Percentiles rank a stretch among this genome's conserved stretches.
These are phyloP conservation scores for Cephalotes varians DNA, from an alignment of 2,888 invertebrate species.

Conservation along the genomic window DNA sequence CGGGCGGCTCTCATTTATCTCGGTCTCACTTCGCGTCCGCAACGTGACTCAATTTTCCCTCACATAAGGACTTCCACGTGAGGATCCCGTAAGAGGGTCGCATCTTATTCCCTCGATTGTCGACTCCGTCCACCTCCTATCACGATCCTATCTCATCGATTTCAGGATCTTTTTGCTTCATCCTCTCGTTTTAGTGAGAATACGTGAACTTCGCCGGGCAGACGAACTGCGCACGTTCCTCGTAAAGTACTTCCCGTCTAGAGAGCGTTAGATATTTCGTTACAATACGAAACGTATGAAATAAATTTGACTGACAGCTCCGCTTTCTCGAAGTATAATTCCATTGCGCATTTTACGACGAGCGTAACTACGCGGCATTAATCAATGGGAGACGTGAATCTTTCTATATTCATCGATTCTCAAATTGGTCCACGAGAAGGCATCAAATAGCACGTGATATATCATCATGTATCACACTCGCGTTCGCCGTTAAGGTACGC, in stretches of 20 bases:
- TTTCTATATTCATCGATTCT: slow-evolving; percentile 18
- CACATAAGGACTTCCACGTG: slow-evolving; percentile 4
- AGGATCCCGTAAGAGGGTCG: slow-evolving; percentile 10
- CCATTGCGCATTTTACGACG: background rate
- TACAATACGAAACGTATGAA: background rate
- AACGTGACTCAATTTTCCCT: slow-evolving; percentile 67
- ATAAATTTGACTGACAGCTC: slow-evolving; percentile 24
- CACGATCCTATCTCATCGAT: slow-evolving; percentile 22
- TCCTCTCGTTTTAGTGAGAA: slow-evolving; percentile 16
- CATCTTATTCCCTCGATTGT: slow-evolving; percentile 13
- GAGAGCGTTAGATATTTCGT: slow-evolving; percentile 9
- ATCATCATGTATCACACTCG: slow-evolving; percentile 22
- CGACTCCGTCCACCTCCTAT: slow-evolving; percentile 28
- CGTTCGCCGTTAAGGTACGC: background rate
- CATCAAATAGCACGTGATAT: background rate
- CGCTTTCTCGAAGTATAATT: background rate
- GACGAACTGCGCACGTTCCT: slow-evolving; percentile 11
- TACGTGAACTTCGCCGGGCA: too few species aligned
- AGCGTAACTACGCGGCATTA: slow-evolving; percentile 18
- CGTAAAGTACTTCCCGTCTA: slow-evolving; percentile 1
- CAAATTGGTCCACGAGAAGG: background rate
- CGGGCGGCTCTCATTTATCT: slow-evolving; percentile 62
- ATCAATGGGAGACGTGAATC: background rate
- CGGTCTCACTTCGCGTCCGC: slow-evolving; percentile 51
- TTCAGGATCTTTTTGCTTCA: background rate